Evolutionary conservation across 2,113 vertebrate species (phyloP), one percentile per base, ranked within the genome.

Genomic region (Apus apus): DNA sequence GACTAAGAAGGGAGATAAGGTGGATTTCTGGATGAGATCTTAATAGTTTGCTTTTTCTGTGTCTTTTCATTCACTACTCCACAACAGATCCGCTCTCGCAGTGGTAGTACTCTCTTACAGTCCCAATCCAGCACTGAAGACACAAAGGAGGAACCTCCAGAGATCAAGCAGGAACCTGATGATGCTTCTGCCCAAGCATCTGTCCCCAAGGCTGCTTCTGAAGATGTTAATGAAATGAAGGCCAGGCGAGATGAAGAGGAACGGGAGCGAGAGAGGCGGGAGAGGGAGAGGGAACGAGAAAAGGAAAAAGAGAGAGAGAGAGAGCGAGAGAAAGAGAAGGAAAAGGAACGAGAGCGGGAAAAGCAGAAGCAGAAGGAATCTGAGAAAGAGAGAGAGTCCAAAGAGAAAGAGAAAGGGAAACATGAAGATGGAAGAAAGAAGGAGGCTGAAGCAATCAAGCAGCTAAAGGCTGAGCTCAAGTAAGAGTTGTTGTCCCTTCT

Each of bases 391-490:
- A 93, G 98, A 97, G 96, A 97, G 57, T 95, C 96, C 54, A 98
- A 99, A 91, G 98, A 99, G 68, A 99, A 99, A 90, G 98, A 99
- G 72, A 99, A 98, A 73, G 98, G 98, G 68, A 98, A 98, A 45
- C 97, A 98, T 48, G 98, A 98, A 57, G 98, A 98, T 85, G 98
- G 98, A 38, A 98, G 98, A 92, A 99, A 99, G 82, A 98, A 98
- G 85, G 98, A 98, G 43, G 98, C 98, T 40, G 99, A 99, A 93
- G 97, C 98, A 67, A 98, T 99, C 94, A 99, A 99, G 95, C 99
- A 99, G 27, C 91, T 99, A 94, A 99, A 99, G 90, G 97, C 98
- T 51, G 99, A 99, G 77, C 99, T 99, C n/a, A 99, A 99, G 99
- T 99, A 98, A 97, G 99, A 89, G 23, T 23, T 50, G 13, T 29